Percentiles rank a stretch among this genome's conserved stretches.
Evolutionary conservation across 2,888 invertebrate species (phyloP).

Genomic region (Hirudinaria manillensis): DNA sequence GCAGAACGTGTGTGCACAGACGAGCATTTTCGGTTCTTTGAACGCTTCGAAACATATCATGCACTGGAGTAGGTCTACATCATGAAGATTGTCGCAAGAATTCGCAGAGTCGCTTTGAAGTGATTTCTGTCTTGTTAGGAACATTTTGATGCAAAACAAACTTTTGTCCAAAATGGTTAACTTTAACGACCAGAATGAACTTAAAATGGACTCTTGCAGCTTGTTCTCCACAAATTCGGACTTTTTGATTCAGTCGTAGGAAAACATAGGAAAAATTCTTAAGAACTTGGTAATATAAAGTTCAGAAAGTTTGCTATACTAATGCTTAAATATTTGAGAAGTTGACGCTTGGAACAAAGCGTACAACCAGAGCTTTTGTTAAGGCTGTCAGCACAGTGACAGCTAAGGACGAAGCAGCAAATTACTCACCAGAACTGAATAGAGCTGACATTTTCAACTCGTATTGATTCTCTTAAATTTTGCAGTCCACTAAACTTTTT

Average conservation of each 20-base stretch:
- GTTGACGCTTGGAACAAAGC: not conserved
- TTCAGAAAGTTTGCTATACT: not conserved
- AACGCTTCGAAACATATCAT: constrained; percentile 43
- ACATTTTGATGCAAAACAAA: not conserved
- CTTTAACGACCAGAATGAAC: not conserved
- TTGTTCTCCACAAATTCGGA: too few relatives aligned
- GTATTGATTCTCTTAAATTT: too few relatives aligned
- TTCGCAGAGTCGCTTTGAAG: not conserved
- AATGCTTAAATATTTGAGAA: not conserved
- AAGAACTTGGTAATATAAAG: too few relatives aligned
- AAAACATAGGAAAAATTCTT: too few relatives aligned
- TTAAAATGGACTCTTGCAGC: too few relatives aligned
- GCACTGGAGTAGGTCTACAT: constrained; percentile 40
- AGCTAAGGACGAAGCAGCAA: not conserved
- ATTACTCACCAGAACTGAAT: too few relatives aligned
- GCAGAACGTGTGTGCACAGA: constrained; percentile 42
- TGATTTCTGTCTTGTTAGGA: not conserved
- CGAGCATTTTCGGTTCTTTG: constrained; percentile 40
- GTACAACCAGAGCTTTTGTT: not conserved
- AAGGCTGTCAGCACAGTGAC: not conserved
- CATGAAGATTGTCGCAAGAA: not conserved
- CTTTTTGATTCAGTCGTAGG: too few relatives aligned
- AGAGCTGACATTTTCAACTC: too few relatives aligned
- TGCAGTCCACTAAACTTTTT: too few relatives aligned
- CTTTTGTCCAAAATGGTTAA: not conserved